phyloP scores from a whole-genome alignment of 2,113 vertebrate genomes.

The Hippopotamus amphibius region DNA sequence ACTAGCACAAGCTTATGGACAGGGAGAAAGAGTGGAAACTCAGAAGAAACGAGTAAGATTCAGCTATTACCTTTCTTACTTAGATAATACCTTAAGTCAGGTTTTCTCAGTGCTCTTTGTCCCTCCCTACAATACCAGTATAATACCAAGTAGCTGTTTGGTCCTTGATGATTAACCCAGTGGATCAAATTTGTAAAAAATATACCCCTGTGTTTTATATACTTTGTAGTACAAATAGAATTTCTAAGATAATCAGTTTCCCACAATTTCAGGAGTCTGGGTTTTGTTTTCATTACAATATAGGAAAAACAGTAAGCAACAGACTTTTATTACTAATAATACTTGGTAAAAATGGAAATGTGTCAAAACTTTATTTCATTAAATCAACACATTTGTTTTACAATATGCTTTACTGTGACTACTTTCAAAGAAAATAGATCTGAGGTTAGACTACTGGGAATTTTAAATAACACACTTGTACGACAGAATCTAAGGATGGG shows the following conservation, averaged over 20 bases:
- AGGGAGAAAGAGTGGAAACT: neutral
- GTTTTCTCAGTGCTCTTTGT: constrained; percentile 15
- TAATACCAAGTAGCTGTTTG: neutral
- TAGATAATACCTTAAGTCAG: neutral
- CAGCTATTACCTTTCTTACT: neutral
- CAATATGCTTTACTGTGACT: constrained; percentile 75
- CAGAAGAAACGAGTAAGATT: neutral
- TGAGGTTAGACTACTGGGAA: constrained; percentile 63
- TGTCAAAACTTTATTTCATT: constrained; percentile 68
- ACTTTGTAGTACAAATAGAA: constrained; percentile 31
- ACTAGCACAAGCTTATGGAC: neutral
- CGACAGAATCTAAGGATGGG: constrained; percentile 46
- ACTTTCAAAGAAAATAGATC: constrained; percentile 69
- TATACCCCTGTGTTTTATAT: neutral
- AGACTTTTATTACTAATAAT: constrained; percentile 69
- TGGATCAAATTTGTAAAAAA: constrained; percentile 1
- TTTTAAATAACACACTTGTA: constrained; percentile 51
- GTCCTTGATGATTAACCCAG: neutral
- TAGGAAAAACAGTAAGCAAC: constrained; percentile 72
- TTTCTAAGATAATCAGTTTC: constrained; percentile 55
- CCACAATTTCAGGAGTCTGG: constrained; percentile 48
- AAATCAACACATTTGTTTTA: constrained; percentile 80
- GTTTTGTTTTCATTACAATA: constrained; percentile 70
- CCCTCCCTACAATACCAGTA: neutral
- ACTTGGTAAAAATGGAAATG: constrained; percentile 69